A percentile compares a stretch with the other conserved stretches of the same genome.
Evolutionary conservation across 2,113 vertebrate species (phyloP).

Genomic region (Plecturocebus donacophilus): DNA sequence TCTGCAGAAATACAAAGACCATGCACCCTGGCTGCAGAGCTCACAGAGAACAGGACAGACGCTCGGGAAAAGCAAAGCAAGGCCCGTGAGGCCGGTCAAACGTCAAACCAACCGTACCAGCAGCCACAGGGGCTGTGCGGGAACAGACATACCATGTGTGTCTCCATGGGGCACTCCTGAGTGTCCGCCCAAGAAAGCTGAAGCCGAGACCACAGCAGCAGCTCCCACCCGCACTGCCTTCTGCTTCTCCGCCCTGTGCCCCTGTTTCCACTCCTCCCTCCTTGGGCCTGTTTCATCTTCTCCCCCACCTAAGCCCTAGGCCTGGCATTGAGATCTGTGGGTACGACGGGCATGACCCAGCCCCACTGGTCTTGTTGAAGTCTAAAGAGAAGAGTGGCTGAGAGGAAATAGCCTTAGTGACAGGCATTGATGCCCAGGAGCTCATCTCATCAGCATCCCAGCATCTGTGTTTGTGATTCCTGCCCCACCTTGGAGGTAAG

Average conservation of each 20-base stretch:
- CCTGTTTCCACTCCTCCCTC: accelerated
- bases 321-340: background rate
- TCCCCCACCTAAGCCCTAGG: background rate
- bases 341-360: accelerated
- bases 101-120: accelerated
- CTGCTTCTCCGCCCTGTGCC: accelerated
- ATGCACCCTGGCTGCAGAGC: background rate
- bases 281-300: no score
- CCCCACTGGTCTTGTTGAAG: no score
- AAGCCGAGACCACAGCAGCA: accelerated
- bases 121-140: background rate
- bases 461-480: accelerated
- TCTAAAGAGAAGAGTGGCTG: accelerated
- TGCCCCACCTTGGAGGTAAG: background rate
- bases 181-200: background rate
- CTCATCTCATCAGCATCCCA: accelerated
- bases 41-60: accelerated
- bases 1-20: background rate
- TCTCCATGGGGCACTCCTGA: no score
- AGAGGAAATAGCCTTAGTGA: background rate
- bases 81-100: background rate
- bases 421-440: accelerated
- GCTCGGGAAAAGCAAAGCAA: accelerated
- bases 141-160: accelerated
- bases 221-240: accelerated